phyloP scores from a whole-genome alignment of 2,113 vertebrate species.

The Myotis davidii region DNA sequence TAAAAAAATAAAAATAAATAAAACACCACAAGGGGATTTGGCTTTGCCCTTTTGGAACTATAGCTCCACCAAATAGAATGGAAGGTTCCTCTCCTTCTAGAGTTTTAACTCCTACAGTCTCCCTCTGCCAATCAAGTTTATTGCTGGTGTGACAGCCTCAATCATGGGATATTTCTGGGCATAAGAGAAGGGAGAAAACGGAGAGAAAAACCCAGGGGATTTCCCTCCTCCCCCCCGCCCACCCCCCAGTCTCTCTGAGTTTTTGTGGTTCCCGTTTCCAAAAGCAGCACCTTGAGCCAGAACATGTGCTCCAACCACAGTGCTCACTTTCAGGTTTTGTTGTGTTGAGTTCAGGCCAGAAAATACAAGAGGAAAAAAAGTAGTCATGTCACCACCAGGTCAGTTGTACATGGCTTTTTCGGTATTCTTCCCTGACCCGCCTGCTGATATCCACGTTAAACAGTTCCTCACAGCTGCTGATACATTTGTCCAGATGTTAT shows the following conservation, averaged over 20 bases:
- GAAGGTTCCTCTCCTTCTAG: conserved; percentile 30
- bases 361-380: neutral
- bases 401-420: neutral
- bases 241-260: conserved; percentile 2
- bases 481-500: conserved; percentile 54
- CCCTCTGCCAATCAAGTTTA: neutral
- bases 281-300: conserved; percentile 52
- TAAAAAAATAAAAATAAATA: neutral
- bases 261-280: conserved; percentile 48
- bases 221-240: neutral
- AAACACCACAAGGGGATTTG: neutral
- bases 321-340: conserved; percentile 50
- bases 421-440: neutral
- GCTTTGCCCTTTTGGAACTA: conserved; percentile 7
- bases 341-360: conserved; percentile 32
- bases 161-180: conserved; percentile 60
- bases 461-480: neutral
- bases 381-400: neutral
- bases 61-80: neutral
- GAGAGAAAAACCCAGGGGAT: conserved; percentile 58
- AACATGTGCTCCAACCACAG: conserved; percentile 46
- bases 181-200: neutral
- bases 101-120: conserved; percentile 39
- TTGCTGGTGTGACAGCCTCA: neutral
- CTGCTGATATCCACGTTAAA: conserved; percentile 24